A percentile compares a stretch with the other conserved stretches of the same genome.
Conservation (phyloP, 2,797 vertebrate species). For the Synanceia verrucosa region DNA sequence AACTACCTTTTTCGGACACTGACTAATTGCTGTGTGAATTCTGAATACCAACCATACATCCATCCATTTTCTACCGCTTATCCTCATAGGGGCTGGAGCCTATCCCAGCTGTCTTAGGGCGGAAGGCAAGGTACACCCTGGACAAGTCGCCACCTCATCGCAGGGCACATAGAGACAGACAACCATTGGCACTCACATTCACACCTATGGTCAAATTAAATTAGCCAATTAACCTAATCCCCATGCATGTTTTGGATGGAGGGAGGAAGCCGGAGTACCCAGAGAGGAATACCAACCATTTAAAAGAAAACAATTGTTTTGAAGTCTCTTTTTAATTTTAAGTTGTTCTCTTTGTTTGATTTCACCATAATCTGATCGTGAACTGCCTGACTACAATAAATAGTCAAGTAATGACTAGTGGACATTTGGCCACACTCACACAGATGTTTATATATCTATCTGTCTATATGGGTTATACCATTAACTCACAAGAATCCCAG, state of each 20-base stretch:
- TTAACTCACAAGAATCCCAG: neutral
- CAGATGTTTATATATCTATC: constrained; percentile 15
- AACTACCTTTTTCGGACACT: constrained; percentile 48
- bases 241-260: no score
- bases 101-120: no score
- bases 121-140: no score
- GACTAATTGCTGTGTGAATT: no score
- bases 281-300: neutral
- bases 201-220: no score
- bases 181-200: no score
- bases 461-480: neutral
- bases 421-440: neutral
- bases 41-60: neutral
- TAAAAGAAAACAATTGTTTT: neutral
- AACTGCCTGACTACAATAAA: neutral
- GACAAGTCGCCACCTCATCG: no score
- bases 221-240: no score
- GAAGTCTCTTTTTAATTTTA: neutral
- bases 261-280: no score
- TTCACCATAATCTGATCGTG: neutral
- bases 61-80: no score
- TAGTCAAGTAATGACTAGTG: neutral
- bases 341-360: neutral
- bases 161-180: no score
- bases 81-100: no score